Evolutionary conservation across 1,140 invertebrate species (phyloP), one percentile per base, ranked within the genome.

Genomic region (Eupeodes corollae): DNA sequence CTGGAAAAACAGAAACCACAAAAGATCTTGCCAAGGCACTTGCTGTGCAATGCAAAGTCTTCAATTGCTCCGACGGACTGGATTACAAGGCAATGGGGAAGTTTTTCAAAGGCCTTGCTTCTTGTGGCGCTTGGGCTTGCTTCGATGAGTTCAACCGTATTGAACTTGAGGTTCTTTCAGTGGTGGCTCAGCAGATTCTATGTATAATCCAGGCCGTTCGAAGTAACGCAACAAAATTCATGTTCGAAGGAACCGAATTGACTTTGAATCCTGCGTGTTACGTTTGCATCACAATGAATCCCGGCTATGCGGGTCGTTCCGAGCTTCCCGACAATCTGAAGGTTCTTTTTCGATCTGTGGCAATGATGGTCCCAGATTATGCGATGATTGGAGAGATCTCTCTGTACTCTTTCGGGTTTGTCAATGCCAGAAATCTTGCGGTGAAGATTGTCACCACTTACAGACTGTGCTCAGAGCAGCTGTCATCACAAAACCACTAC

Each of bases 101-200:
- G 70, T 88, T 86, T 69, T 88, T 90, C 57, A 88, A 86, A 68
- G 91, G 91, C 16, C 63, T 94, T 3, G 88, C 91, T 8, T 83
- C 88, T 6, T 86, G 76, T 14, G 92, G 91, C 0, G 88, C 91
- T 0, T 94, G 91, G 90, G 88, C 86, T 0, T 95, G 91, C 63
- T 93, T 96, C 58, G 91, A 96, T 58, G 91, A 95, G 70, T 95
- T 96, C 62, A 95, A 95, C 64, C 73, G 86, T n/a, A 92, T 96
- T 52, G 90, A 94, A 52, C 72, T 93, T 39, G 90, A 93, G 72
- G 85, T 89, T 5, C 59, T 90, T 0, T 88, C 84, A 0, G 86
- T 88, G 0, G 79, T 90, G 0, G 85, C 85, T 0, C 85, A 88
- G 64, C 88, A 94, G 71, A 88, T 89, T 49, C 62, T 88, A 13